Evolutionary conservation across 2,113 vertebrate genomes (phyloP).

Genomic region (Solea senegalensis): DNA sequence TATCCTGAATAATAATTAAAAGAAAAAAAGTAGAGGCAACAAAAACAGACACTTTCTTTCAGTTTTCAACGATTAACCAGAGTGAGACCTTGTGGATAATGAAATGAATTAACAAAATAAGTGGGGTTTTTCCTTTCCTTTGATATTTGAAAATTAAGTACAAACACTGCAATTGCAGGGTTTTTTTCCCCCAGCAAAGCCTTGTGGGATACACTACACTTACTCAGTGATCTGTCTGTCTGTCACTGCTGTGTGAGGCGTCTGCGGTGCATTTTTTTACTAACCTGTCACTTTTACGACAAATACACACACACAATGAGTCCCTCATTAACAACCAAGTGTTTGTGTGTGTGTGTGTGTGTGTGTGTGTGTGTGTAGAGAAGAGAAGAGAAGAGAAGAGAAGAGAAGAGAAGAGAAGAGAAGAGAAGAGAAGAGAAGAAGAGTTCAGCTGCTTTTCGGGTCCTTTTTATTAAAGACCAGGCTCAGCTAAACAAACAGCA

Average conservation of each 20-base stretch:
- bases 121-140: background rate
- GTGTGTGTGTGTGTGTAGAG: slow-evolving; percentile 17
- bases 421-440: slow-evolving; percentile 1
- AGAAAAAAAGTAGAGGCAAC: background rate
- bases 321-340: slow-evolving; percentile 45
- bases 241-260: slow-evolving; percentile 20
- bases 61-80: slow-evolving; percentile 18
- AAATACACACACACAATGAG: slow-evolving; percentile 32
- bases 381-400: slow-evolving; percentile 10
- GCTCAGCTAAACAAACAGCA: slow-evolving; percentile 65
- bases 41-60: background rate
- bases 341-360: slow-evolving; percentile 23
- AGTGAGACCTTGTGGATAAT: slow-evolving; percentile 6
- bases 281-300: slow-evolving; percentile 56
- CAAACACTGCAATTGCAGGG: slow-evolving; percentile 11
- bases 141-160: slow-evolving; percentile 15
- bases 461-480: slow-evolving; percentile 53
- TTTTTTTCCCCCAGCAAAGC: slow-evolving; percentile 24
- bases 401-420: slow-evolving; percentile 8
- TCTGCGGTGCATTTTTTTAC: slow-evolving; percentile 40
- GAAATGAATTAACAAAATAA: background rate
- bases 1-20: background rate
- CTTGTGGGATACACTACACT: slow-evolving; percentile 32
- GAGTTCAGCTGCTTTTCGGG: slow-evolving; percentile 47
- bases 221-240: slow-evolving; percentile 5